phyloP scores from a whole-genome alignment of 53 echinoderm and acorn worm species.

The Holothuria scabra region DNA sequence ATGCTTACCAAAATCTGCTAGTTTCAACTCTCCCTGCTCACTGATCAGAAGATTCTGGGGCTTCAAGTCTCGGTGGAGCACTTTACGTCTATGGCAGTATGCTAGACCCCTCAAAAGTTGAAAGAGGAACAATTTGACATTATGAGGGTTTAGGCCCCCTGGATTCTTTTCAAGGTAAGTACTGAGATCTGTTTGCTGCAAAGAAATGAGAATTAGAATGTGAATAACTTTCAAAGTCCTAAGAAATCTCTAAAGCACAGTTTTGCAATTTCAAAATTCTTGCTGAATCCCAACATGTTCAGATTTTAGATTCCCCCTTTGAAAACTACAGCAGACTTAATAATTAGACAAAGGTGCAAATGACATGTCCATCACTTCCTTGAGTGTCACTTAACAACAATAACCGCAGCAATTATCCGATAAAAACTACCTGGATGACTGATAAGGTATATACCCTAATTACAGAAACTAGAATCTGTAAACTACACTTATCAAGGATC shows the following conservation, averaged over 20 bases:
- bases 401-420: too few relatives aligned
- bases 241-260: neutral
- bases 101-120: conserved; percentile 91
- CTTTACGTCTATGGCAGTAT: conserved; percentile 81
- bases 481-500: too few relatives aligned
- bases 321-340: too few relatives aligned
- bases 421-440: too few relatives aligned
- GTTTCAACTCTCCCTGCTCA: conserved; percentile 90
- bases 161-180: conserved; percentile 94
- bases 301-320: too few relatives aligned
- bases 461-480: too few relatives aligned
- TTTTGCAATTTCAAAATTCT: too few relatives aligned
- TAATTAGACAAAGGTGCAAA: too few relatives aligned
- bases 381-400: too few relatives aligned
- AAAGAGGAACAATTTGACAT: conserved; percentile 92
- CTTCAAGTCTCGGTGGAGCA: conserved; percentile 95
- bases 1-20: conserved; percentile 95
- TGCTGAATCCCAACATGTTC: too few relatives aligned
- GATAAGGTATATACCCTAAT: too few relatives aligned
- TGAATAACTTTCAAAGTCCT: neutral
- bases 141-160: conserved; percentile 85
- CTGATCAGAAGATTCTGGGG: conserved; percentile 99
- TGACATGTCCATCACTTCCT: too few relatives aligned
- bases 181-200: conserved; percentile 95
- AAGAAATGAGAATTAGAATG: neutral